These are phyloP conservation scores for Ephestia elutella DNA, from an alignment of 1,140 invertebrate species.

Conservation along the genomic window DNA sequence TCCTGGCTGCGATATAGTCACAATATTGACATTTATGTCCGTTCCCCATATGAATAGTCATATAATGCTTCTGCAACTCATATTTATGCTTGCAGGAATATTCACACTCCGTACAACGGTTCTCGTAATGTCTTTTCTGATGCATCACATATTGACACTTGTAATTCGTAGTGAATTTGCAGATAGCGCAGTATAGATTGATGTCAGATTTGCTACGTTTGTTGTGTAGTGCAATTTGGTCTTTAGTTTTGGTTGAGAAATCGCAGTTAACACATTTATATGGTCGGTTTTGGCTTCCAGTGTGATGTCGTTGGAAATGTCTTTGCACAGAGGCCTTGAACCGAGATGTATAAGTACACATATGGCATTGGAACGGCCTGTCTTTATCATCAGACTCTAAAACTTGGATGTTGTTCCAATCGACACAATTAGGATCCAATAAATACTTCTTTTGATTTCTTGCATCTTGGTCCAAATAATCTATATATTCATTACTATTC, in stretches of 20 bases:
- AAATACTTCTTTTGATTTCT: background rate
- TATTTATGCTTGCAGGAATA: conserved; percentile 47
- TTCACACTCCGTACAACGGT: conserved; percentile 37
- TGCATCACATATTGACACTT: conserved; percentile 48
- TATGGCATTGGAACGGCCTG: conserved; percentile 37
- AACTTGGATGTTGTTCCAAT: conserved; percentile 48
- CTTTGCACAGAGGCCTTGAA: conserved; percentile 53
- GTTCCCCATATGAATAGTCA: conserved; percentile 32
- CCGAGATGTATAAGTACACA: conserved; percentile 40
- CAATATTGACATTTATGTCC: conserved; percentile 45
- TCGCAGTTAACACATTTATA: conserved; percentile 51
- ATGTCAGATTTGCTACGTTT: conserved; percentile 35
- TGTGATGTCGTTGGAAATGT: conserved; percentile 54
- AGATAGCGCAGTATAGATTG: conserved; percentile 25
- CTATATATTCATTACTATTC: background rate
- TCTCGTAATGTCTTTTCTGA: conserved; percentile 40
- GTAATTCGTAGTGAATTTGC: conserved; percentile 33
- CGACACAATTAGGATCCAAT: conserved; percentile 25
- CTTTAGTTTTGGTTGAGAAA: conserved; percentile 54
- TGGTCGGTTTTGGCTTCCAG: conserved; percentile 33
- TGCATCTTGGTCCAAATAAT: background rate
- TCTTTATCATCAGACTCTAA: conserved; percentile 37
- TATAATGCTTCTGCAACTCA: conserved; percentile 41
- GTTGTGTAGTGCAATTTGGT: conserved; percentile 49
- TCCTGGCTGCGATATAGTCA: conserved; percentile 39